Evolutionary conservation across 2,797 vertebrate genomes (phyloP).

Genomic region (Menidia menidia): DNA sequence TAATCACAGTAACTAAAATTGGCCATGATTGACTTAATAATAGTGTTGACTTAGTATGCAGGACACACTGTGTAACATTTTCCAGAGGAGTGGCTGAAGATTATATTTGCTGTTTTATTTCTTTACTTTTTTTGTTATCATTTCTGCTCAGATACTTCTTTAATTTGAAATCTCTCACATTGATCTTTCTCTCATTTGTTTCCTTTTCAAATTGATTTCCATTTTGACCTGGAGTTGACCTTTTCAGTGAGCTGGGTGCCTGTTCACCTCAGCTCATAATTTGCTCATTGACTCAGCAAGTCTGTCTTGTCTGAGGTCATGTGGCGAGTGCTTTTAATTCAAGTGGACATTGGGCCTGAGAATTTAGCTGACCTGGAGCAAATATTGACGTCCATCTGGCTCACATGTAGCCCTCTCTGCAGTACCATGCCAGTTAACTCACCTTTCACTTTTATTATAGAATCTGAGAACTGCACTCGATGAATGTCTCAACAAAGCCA

Average conservation of each 20-base stretch:
- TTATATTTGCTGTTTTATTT: conserved; percentile 2
- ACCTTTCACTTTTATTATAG: conserved; percentile 54
- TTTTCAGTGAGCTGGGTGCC: conserved; percentile 1
- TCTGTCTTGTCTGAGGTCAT: conserved; percentile 34
- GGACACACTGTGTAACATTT: background rate
- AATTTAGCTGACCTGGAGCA: conserved; percentile 49
- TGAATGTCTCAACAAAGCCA: conserved; percentile 5
- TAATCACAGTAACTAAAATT: background rate
- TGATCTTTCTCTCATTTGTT: background rate
- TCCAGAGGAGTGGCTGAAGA: conserved; percentile 2
- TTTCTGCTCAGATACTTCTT: background rate
- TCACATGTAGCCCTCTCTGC: conserved; percentile 42
- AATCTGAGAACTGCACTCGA: conserved; percentile 24
- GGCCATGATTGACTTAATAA: background rate
- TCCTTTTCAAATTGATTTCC: conserved; percentile 3
- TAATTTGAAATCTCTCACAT: no score
- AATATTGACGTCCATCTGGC: conserved; percentile 66
- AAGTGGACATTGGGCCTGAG: conserved; percentile 14
- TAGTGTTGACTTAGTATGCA: background rate
- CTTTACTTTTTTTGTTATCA: background rate
- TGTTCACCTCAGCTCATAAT: conserved; percentile 4
- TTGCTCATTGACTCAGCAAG: conserved; percentile 7
- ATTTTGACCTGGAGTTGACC: conserved; percentile 15
- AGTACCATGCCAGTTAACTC: conserved; percentile 45
- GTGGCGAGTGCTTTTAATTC: conserved; percentile 22